Evolutionary conservation across 2,888 invertebrate genomes (phyloP).

Genomic region (Xestia ashworthii): DNA sequence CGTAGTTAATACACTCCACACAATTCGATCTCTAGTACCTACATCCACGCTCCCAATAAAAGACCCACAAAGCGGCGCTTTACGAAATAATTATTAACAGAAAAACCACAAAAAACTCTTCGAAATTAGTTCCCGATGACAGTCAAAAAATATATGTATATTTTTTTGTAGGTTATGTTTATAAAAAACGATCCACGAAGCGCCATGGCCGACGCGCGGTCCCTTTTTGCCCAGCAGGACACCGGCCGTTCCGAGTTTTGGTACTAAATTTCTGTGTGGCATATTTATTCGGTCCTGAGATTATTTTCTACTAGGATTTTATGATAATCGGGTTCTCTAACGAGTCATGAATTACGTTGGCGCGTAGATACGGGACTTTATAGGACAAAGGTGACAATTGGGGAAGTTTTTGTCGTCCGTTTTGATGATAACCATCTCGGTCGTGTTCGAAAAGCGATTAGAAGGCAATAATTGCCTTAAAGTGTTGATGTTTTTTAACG

Average conservation of each 20-base stretch:
- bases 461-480: slow-evolving; percentile 18
- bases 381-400: slow-evolving; percentile 66
- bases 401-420: slow-evolving; percentile 36
- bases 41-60: slow-evolving; percentile 44
- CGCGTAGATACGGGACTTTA: slow-evolving; percentile 64
- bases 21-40: slow-evolving; percentile 26
- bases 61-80: slow-evolving; percentile 75
- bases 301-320: slow-evolving; percentile 89
- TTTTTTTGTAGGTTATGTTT: slow-evolving; percentile 78
- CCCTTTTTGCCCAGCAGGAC: slow-evolving; percentile 84
- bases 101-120: slow-evolving; percentile 87
- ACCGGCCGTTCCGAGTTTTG: slow-evolving; percentile 73
- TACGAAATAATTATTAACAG: slow-evolving; percentile 86
- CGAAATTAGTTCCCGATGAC: slow-evolving; percentile 91
- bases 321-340: slow-evolving; percentile 85
- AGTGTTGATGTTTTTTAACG: slow-evolving; percentile 30
- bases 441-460: slow-evolving; percentile 43
- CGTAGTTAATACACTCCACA: slow-evolving; percentile 29
- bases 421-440: slow-evolving; percentile 55
- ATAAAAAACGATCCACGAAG: slow-evolving; percentile 80
- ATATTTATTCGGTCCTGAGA: slow-evolving; percentile 86
- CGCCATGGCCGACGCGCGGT: slow-evolving; percentile 86
- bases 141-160: slow-evolving; percentile 89
- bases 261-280: slow-evolving; percentile 87
- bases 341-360: slow-evolving; percentile 86